Base-by-base conservation (phyloP, 1,140 invertebrate species). In the Bombyx mandarina region DNA sequence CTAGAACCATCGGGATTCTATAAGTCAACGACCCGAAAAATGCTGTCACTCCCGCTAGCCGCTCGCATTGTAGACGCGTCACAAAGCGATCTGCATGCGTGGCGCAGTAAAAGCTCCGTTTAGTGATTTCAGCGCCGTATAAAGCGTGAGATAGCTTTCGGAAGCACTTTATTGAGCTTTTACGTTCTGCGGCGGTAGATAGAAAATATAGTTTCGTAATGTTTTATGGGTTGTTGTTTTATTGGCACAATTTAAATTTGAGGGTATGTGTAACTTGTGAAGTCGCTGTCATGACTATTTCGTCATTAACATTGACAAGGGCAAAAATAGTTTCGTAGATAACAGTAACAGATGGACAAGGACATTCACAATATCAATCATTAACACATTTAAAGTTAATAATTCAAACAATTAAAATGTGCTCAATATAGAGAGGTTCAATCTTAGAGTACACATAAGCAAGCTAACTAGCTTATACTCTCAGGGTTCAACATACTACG, bases 61-160 rank as follows among this genome's bases (percentile, higher is more conserved):
- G 57, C 63, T 58, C 10, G 12, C 43, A 45, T 6, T 58, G n/a
- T 12, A 43, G 8, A 57, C 63, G 43, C 61, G 18, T 26, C 8
- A 50, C 50, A 35, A 35, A 35, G 45, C 56, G 55, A 62, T 75
- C 63, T 75, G 69, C 74, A 77, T 73, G 63, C 66, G 56, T 65
- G 52, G 62, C 56, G 54, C 56, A 57, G 58, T 71, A 68, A 79
- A 73, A 51, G 43, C 49, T 48, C 60, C 68, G 68, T 69, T 67
- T 69, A 77, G 66, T 75, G 72, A 75, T 75, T 75, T 71, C 63
- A 68, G 71, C 69, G 75, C 65, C 59, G 66, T 61, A 78, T 77
- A 77, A 79, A 79, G 75, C 62, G 64, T 35, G 26, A 67, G 60
- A 63, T 59, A 52, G 62, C 62, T 54, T 59, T 62, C 50, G 62